Evolutionary conservation across 1,140 invertebrate species (phyloP), one percentile per base, ranked within the genome.

Genomic region (Caerostris extrusa): DNA sequence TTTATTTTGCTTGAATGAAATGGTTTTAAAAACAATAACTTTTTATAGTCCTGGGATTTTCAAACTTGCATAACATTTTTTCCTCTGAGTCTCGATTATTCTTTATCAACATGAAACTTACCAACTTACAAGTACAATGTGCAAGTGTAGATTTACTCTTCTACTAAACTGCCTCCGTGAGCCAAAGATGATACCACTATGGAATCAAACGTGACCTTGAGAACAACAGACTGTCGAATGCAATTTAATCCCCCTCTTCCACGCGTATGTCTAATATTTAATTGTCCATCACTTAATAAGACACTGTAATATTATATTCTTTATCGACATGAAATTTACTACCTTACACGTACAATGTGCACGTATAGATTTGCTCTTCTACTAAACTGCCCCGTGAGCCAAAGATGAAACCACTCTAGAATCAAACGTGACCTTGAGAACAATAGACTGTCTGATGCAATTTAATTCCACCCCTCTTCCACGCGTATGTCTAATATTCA

Each of bases 381-480:
- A 19, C 82, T 57, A 85, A 6, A 58, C 7, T 19, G 10, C 69
- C n/a, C 69, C 17, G 69, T 50, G 7, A 34, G 5, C 69, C 19
- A 77, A 10, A 61, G 17, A 71, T n/a, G 19, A 58, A 61, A 57
- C 10, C 83, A 53, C 58, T 57, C 50, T 34, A 58, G 34, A 90
- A 71, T 58, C 34, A 81, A 92, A 92, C 90, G 67, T 92, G 90
- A 92, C 90, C 90, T 92, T 92, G 81, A 92, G 90, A 83, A 85
- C 90, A 92, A 85, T 92, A 67, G 77, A 81, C 82, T 58, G 82
- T n/a, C 82, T 57, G 6, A 34, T 55, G 50, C 69, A 57, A 58
- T 87, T 87, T 60, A 87, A 10, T 4, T 55, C 57, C 53, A 57
- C 85, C 58, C 85, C 58, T n/a, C 56, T 50, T 71, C 53, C n/a